Base-by-base conservation (phyloP, 2,113 vertebrate species). In the Oryzias woworae region DNA sequence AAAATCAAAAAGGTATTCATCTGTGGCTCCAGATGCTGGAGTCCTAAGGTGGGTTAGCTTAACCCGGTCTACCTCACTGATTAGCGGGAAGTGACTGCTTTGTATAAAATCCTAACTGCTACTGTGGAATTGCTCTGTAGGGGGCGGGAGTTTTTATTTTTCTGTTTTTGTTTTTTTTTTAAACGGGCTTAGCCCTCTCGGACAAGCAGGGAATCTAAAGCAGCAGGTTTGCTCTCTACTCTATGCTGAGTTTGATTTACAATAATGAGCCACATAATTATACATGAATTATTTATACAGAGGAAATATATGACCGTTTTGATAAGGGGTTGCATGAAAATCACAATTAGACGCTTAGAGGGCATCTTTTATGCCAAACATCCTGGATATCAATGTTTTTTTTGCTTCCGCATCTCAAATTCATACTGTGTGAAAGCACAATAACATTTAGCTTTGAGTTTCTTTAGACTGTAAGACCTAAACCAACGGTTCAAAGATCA, bases 21-120 rank as follows among this genome's bases (percentile, higher is more conserved):
- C 79, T 88, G 84, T 77, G 87, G 85, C 87, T 88, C 73, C 78
- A 75, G 86, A 83, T 78, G 83, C 80, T 80, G 81, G 83, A 88
- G 90, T 88, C 83, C 80, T 76, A 89, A 65, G 87, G 86, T 88
- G 90, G 91, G 90, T 89, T 89, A 76, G 75, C 77, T 66, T 82
- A 85, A 92, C 90, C 91, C 90, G 84, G 92, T 92, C 92, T 93
- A 93, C 92, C 92, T 93, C 92, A 92, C 90, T 90, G 89, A 90
- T 90, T 83, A 88, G 83, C 87, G 89, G 89, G 80, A 92, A 89
- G 86, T 84, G 85, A 90, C 89, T 89, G 90, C 91, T 92, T 92
- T 91, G 88, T 89, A 87, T 88, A 83, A 87, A 79, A 60, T 87
- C 84, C 88, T 89, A 90, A 91, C 89, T 89, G 89, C 91, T 91